These are phyloP conservation scores for Bubo bubo DNA, from an alignment of 2,113 vertebrate genomes.

Conservation along the genomic window DNA sequence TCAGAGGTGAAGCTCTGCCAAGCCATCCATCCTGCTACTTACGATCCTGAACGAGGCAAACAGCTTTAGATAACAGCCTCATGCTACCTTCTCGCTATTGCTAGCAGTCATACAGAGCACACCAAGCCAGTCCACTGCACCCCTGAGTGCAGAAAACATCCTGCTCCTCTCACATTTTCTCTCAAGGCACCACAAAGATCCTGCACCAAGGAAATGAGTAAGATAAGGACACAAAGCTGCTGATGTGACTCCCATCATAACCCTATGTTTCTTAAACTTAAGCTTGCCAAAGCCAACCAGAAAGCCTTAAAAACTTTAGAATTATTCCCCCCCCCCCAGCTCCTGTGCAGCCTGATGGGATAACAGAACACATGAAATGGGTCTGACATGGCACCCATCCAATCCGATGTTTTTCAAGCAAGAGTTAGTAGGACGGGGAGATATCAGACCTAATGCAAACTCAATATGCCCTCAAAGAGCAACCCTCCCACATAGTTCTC, in stretches of 20 bases:
- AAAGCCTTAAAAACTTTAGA: not conserved
- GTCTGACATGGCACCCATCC: not conserved
- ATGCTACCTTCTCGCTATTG: not conserved
- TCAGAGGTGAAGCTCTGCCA: not conserved
- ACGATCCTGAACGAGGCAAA: not conserved
- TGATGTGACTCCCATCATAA: not conserved
- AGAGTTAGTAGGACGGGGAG: not conserved
- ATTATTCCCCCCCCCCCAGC: not conserved
- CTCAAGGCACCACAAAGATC: not conserved
- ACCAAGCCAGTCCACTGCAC: not conserved
- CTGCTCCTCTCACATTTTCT: not conserved
- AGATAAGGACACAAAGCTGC: not conserved
- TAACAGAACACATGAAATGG: not conserved
- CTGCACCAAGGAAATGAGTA: not conserved
- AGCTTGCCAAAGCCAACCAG: not conserved
- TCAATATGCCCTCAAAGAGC: not conserved
- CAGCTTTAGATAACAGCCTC: not conserved
- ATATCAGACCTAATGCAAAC: not conserved
- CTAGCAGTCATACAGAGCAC: not conserved
- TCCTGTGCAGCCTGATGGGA: not conserved
- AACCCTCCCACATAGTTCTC: not conserved
- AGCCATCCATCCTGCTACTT: not conserved
- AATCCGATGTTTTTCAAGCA: not conserved
- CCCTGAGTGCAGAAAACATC: not conserved
- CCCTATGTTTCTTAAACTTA: not conserved